Evolutionary conservation across 2,113 vertebrate species (phyloP).

Genomic region (Orycteropus afer): DNA sequence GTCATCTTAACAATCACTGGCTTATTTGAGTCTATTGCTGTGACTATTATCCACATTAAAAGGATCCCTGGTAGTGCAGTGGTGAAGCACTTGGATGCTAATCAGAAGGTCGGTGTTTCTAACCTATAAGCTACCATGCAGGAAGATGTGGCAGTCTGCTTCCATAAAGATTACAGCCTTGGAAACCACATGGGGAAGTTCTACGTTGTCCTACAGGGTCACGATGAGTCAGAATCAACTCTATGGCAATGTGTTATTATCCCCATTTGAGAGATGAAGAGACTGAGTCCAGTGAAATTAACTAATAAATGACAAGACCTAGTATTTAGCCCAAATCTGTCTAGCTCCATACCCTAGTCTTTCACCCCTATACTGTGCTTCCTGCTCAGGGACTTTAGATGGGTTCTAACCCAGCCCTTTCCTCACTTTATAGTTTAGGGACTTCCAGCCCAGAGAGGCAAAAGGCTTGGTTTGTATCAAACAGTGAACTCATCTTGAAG

Average conservation of each 20-base stretch:
- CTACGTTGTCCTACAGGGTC: neutral
- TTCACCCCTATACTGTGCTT: neutral
- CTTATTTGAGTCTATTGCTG: neutral
- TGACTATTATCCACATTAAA: neutral
- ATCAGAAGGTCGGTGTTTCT: neutral
- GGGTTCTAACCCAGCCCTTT: too few species aligned
- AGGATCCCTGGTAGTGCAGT: neutral
- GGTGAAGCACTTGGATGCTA: neutral
- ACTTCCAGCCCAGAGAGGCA: neutral
- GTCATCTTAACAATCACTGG: neutral
- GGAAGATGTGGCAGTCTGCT: too few species aligned
- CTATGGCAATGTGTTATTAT: neutral
- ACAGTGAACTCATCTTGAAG: neutral
- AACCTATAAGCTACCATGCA: too few species aligned
- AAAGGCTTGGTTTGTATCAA: rapidly evolving
- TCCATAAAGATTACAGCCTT: neutral
- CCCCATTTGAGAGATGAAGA: neutral
- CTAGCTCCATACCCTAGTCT: neutral
- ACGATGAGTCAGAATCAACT: neutral
- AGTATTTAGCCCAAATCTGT: neutral
- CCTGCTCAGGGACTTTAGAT: neutral
- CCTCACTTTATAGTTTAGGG: rapidly evolving
- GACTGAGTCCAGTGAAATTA: neutral
- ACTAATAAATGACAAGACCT: neutral
- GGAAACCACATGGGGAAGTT: neutral